Base-by-base conservation (phyloP, 2,797 vertebrate genomes). In the Arnoldichthys spilopterus region DNA sequence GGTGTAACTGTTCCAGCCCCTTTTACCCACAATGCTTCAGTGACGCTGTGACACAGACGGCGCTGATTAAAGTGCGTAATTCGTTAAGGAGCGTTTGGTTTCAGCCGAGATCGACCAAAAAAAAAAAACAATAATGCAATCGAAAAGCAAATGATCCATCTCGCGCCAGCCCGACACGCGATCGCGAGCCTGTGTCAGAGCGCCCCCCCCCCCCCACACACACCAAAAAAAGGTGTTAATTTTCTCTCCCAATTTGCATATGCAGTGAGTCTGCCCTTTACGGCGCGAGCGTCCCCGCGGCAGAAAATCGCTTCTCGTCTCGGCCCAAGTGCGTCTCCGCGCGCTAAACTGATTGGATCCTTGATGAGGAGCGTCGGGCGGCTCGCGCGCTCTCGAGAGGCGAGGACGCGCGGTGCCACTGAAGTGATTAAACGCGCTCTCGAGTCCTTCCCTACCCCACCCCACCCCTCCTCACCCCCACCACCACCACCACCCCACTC, bases 351-450 rank as follows among this genome's bases (percentile, higher is more conserved):
- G 93, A 95, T 95, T 94, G 92, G 88, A 90, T 90, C 86, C 88
- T 93, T 92, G 92, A 93, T 94, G 92, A 92, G 59, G 90, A 92
- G 90, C 90, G 90, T 91, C 88, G 87, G 89, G 89, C 87, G 89
- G 90, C 91, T 92, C 86, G 86, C 77, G 86, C 77, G 69, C 89
- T 90, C 91, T 93, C 87, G 85, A 91, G 86, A 88, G 89, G 87
- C 86, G 89, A 90, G 79, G 73, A 82, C 82, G 82, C 82, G 95
- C 95, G 90, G 92, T 93, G 93, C 90, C 85, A 83, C 90, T 96
- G 92, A 94, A 96, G 96, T 97, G 96, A 95, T 95, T 95, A 96
- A 96, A 95, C 72, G 82, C 91, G 92, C 87, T 86, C 86, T 67
- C 74, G 78, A 87, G 86, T 76, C 53, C 69, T 45, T 43, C 3